These are phyloP conservation scores for Mus spicilegus DNA, from an alignment of 2,113 vertebrate species.

Conservation along the genomic window DNA sequence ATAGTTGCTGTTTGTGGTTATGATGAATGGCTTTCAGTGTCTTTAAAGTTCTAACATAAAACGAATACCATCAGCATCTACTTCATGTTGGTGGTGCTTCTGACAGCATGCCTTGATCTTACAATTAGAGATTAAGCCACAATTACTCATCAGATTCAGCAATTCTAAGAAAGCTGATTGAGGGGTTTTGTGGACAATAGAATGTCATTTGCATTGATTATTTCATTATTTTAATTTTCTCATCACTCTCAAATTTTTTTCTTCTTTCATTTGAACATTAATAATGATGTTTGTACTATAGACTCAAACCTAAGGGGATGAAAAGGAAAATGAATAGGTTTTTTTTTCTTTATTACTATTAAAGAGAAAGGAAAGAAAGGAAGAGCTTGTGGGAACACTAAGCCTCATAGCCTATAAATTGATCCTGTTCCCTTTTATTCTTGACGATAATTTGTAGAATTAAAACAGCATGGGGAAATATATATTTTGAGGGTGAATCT, in stretches of 20 bases:
- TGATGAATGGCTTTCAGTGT: conserved; percentile 71
- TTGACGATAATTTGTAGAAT: conserved; percentile 54
- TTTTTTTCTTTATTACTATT: conserved; percentile 44
- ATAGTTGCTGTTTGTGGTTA: conserved; percentile 51
- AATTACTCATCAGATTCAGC: conserved; percentile 80
- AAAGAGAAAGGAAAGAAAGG: background rate
- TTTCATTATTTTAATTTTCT: conserved; percentile 83
- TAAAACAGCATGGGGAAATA: conserved; percentile 50
- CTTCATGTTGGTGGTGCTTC: conserved; percentile 69
- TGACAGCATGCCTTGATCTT: conserved; percentile 75
- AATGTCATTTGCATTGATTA: conserved; percentile 81
- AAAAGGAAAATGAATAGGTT: conserved; percentile 41
- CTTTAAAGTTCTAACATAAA: conserved; percentile 78
- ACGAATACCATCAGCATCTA: conserved; percentile 68
- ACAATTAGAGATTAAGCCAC: conserved; percentile 78
- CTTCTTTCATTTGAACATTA: conserved; percentile 59
- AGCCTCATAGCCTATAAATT: conserved; percentile 43
- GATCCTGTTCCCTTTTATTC: conserved; percentile 36
- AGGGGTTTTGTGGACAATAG: conserved; percentile 79
- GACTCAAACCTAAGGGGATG: conserved; percentile 45
- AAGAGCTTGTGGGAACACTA: background rate
- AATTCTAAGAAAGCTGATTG: conserved; percentile 79
- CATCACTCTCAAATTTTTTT: conserved; percentile 58
- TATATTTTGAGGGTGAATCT: conserved; percentile 48
- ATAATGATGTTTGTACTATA: conserved; percentile 69